phyloP scores from a whole-genome alignment of 2,113 vertebrate species.

The Lamprologus callipterus region DNA sequence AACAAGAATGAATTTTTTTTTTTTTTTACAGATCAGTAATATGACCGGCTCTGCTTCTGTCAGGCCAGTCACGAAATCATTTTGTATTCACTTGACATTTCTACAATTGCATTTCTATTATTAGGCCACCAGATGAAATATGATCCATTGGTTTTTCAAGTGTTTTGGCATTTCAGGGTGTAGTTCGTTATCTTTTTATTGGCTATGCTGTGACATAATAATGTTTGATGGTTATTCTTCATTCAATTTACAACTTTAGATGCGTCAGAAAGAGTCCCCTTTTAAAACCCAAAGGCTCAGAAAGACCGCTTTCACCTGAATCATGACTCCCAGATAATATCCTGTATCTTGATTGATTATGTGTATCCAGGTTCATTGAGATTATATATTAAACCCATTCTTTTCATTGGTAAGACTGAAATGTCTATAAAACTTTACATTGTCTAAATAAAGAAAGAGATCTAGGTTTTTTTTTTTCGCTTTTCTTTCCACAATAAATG shows the following conservation, averaged over 20 bases:
- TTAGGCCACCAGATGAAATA: neutral
- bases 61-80: neutral
- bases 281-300: neutral
- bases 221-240: neutral
- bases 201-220: neutral
- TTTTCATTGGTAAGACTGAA: neutral
- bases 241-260: neutral
- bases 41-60: neutral
- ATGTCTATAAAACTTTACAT: neutral
- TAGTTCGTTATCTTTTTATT: neutral
- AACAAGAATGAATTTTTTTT: fast-evolving
- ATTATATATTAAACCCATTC: neutral
- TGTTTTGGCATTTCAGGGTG: neutral
- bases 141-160: neutral
- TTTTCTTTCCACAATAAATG: neutral
- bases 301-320: neutral
- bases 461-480: neutral
- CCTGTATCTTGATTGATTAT: neutral
- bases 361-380: neutral
- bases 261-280: neutral
- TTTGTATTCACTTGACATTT: neutral
- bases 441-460: neutral
- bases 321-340: neutral
- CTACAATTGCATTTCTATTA: neutral
- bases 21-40: neutral